Evolutionary conservation across 2,888 invertebrate genomes (phyloP).

Genomic region (Pinctada fucata): DNA sequence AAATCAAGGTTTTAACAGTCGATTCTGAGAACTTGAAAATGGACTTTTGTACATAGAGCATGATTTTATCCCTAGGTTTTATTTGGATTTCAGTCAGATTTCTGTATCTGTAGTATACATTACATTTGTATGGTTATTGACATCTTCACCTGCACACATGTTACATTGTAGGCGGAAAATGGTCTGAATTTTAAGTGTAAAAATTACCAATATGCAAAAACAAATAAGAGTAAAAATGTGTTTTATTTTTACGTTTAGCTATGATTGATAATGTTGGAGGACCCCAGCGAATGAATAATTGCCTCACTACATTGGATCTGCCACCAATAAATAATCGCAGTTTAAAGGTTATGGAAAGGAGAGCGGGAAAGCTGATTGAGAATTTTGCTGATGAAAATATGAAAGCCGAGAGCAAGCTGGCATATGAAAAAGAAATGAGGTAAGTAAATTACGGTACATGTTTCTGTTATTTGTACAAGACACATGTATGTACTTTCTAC

Average conservation of each 20-base stretch:
- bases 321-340: constrained; percentile 18
- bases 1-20: too few species aligned
- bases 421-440: constrained; percentile 34
- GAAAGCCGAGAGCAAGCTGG: constrained; percentile 7
- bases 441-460: too few species aligned
- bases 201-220: neutral
- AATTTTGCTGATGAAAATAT: constrained; percentile 12
- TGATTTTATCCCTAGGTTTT: too few species aligned
- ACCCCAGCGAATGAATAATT: constrained; percentile 27
- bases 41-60: too few species aligned
- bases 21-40: too few species aligned
- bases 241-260: constrained; percentile 9
- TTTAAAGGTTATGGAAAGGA: constrained; percentile 33
- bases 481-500: too few species aligned
- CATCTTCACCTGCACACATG: too few species aligned
- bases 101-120: too few species aligned
- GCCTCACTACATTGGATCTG: constrained; percentile 32
- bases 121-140: too few species aligned
- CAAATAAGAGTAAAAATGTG: neutral
- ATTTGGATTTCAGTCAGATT: too few species aligned
- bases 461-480: too few species aligned
- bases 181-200: neutral
- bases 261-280: constrained; percentile 30
- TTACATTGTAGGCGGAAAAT: neutral
- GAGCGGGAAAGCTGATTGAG: constrained; percentile 26